Evolutionary conservation across 2,888 invertebrate species (phyloP).

Genomic region (Gortyna flavago): DNA sequence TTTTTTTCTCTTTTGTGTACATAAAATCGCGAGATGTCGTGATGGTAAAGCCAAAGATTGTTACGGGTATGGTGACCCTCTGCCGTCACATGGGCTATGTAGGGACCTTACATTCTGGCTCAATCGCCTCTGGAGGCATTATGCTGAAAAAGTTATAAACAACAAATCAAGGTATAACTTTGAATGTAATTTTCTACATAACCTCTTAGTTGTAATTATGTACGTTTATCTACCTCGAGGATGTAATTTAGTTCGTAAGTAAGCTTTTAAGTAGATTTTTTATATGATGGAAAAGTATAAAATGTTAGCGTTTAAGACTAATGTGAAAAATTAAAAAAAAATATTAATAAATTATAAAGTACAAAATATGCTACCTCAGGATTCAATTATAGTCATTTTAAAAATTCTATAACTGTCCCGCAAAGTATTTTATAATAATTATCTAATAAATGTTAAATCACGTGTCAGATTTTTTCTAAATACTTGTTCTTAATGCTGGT

Average conservation of each 20-base stretch:
- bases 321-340: slow-evolving; percentile 82
- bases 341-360: slow-evolving; percentile 81
- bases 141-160: slow-evolving; percentile 42
- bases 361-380: slow-evolving; percentile 90
- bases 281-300: slow-evolving; percentile 87
- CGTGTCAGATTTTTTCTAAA: slow-evolving; percentile 59
- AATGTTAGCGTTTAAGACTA: slow-evolving; percentile 82
- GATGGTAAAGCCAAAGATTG: slow-evolving; percentile 91
- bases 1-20: slow-evolving; percentile 79
- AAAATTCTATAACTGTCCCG: slow-evolving; percentile 72
- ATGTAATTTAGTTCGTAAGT: slow-evolving; percentile 85
- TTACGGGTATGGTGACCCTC: slow-evolving; percentile 90
- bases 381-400: slow-evolving; percentile 84
- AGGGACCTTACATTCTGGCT: slow-evolving; percentile 74
- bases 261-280: slow-evolving; percentile 89
- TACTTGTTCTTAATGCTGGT: slow-evolving; percentile 59
- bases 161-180: slow-evolving; percentile 55
- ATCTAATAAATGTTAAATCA: slow-evolving; percentile 70
- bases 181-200: slow-evolving; percentile 78
- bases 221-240: slow-evolving; percentile 90
- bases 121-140: slow-evolving; percentile 47
- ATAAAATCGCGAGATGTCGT: slow-evolving; percentile 89
- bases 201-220: slow-evolving; percentile 77
- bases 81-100: slow-evolving; percentile 88
- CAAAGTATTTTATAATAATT: slow-evolving; percentile 72